These are phyloP conservation scores for Lissocephala sabroskyi DNA, from an alignment of 2,888 invertebrate species.

Conservation along the genomic window DNA sequence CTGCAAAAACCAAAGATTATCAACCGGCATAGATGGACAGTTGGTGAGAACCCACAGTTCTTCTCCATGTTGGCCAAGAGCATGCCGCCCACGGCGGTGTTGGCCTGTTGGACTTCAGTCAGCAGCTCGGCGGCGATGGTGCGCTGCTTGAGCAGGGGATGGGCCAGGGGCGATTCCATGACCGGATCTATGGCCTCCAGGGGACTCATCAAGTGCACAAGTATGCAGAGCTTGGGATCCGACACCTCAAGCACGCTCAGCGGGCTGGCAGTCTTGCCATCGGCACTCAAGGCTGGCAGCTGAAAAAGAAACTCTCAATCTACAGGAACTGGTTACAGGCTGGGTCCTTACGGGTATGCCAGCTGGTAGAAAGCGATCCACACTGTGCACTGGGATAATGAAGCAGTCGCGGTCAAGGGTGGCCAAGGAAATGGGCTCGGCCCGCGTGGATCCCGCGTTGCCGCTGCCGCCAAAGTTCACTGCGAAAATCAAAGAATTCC, in stretches of 20 bases:
- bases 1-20: too few relatives aligned
- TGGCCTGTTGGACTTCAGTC: slow-evolving; percentile 80
- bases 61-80: slow-evolving; percentile 92
- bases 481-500: slow-evolving; percentile 35
- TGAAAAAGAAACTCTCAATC: slow-evolving; percentile 60
- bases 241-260: slow-evolving; percentile 87
- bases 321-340: too few relatives aligned
- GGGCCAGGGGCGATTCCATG: slow-evolving; percentile 86
- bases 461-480: slow-evolving; percentile 57
- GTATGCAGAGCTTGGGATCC: slow-evolving; percentile 89
- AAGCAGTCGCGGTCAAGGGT: slow-evolving; percentile 92
- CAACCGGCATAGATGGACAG: too few relatives aligned
- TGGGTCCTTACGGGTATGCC: slow-evolving; percentile 84
- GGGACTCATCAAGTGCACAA: slow-evolving; percentile 92
- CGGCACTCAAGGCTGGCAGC: slow-evolving; percentile 79
- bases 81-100: slow-evolving; percentile 86
- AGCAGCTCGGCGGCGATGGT: slow-evolving; percentile 84
- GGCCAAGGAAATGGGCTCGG: slow-evolving; percentile 84
- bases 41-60: slow-evolving; percentile 77
- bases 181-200: slow-evolving; percentile 89
- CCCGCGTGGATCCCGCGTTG: slow-evolving; percentile 56
- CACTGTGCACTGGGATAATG: slow-evolving; percentile 91
- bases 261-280: slow-evolving; percentile 73
- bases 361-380: slow-evolving; percentile 90
- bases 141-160: slow-evolving; percentile 85